Conservation (phyloP, 2,113 vertebrate species). For the Shinisaurus crocodilurus region DNA sequence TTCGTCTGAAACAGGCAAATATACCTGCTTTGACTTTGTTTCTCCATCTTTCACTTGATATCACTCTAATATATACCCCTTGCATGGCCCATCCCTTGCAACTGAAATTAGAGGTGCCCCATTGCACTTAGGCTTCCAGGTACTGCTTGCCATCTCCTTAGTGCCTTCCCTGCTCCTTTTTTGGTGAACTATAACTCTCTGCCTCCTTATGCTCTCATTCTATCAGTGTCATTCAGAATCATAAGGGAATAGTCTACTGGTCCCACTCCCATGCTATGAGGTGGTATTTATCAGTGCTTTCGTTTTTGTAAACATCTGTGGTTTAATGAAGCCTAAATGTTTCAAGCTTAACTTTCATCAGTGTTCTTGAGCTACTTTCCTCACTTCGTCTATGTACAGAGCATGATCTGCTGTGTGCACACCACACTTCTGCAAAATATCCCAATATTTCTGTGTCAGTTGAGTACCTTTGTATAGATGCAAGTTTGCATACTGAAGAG, state of each 20-base stretch:
- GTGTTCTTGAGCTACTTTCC: not conserved
- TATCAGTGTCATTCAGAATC: not conserved
- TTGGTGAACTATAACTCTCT: not conserved
- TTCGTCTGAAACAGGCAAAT: not conserved
- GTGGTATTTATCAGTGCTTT: not conserved
- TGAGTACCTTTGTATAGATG: not conserved
- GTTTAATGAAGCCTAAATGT: too few species aligned
- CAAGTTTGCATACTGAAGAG: not conserved
- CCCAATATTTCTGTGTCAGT: not conserved
- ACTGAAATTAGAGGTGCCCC: not conserved
- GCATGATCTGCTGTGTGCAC: not conserved
- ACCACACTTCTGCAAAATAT: not conserved
- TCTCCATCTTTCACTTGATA: not conserved
- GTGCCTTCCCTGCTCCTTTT: not conserved
- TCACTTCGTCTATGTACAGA: not conserved
- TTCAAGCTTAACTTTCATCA: not conserved
- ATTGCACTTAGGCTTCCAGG: not conserved
- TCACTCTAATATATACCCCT: not conserved
- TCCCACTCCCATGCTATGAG: too few species aligned
- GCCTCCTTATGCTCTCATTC: not conserved
- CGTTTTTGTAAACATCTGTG: not conserved
- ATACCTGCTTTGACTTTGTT: too few species aligned
- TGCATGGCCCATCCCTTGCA: not conserved
- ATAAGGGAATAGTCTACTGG: not conserved
- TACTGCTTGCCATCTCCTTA: not conserved